Conservation (phyloP, 1,140 invertebrate species). For the Bombus superbus region DNA sequence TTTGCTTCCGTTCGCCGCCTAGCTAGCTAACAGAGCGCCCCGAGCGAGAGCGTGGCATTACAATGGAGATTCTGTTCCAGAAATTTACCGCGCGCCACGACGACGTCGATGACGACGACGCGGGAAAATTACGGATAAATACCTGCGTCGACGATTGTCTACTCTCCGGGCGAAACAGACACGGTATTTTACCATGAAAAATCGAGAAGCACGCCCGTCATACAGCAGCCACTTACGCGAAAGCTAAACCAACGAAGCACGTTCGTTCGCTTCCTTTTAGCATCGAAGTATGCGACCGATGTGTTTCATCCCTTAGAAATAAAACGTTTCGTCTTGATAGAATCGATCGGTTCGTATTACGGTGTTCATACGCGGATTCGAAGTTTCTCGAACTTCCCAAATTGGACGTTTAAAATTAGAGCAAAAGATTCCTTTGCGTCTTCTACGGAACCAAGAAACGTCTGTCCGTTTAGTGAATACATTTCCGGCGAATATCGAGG, state of each 20-base stretch:
- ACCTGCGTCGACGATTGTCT: neutral
- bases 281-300: too few relatives aligned
- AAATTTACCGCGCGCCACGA: constrained; percentile 67
- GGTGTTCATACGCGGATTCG: too few relatives aligned
- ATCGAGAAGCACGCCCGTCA: neutral
- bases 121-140: neutral
- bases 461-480: neutral
- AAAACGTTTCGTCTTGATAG: too few relatives aligned
- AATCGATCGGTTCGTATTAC: too few relatives aligned
- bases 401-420: too few relatives aligned
- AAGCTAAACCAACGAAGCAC: neutral
- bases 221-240: too few relatives aligned
- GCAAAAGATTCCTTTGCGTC: too few relatives aligned
- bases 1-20: constrained; percentile 79
- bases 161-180: neutral
- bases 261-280: neutral
- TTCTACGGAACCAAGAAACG: neutral
- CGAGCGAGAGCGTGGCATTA: constrained; percentile 75
- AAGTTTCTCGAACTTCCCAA: too few relatives aligned
- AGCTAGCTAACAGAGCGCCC: constrained; percentile 75
- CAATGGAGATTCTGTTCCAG: constrained; percentile 69
- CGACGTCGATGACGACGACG: constrained; percentile 45
- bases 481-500: neutral
- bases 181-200: neutral
- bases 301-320: too few relatives aligned